Evolutionary conservation across 2,113 vertebrate species (phyloP).

Genomic region (Syrrhaptes paradoxus): DNA sequence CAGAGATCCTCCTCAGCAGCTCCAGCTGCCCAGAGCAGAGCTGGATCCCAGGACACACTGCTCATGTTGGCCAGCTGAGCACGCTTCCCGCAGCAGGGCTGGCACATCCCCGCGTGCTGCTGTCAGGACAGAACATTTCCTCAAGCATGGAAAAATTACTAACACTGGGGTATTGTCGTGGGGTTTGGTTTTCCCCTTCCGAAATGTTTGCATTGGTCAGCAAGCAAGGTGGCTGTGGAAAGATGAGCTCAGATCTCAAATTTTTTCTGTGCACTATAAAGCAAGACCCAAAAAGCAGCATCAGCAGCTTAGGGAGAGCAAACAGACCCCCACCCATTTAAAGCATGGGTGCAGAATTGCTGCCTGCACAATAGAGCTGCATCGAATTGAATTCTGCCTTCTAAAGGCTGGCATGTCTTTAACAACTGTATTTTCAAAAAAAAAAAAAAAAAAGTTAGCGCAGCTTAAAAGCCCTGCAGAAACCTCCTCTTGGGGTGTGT

Average conservation of each 20-base stretch:
- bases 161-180: not conserved
- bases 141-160: not conserved
- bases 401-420: not conserved
- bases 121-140: not conserved
- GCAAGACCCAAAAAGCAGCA: not conserved
- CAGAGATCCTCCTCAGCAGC: not conserved
- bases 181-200: not conserved
- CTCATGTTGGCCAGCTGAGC: not conserved
- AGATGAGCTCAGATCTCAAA: not conserved
- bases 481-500: accelerated
- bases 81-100: not conserved
- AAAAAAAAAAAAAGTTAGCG: accelerated
- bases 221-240: accelerated
- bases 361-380: accelerated
- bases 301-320: not conserved
- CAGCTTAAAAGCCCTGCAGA: not conserved
- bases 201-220: not conserved
- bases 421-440: accelerated
- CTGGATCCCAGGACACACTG: not conserved
- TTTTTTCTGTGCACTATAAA: not conserved
- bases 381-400: not conserved
- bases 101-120: not conserved
- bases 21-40: not conserved
- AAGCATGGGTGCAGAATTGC: not conserved
- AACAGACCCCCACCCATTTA: not conserved